Percentiles rank a stretch among this genome's conserved stretches.
These are phyloP conservation scores for Dendrophyllia cribrosa DNA, from an alignment of 64 coral and sea anemone species.

Conservation along the genomic window DNA sequence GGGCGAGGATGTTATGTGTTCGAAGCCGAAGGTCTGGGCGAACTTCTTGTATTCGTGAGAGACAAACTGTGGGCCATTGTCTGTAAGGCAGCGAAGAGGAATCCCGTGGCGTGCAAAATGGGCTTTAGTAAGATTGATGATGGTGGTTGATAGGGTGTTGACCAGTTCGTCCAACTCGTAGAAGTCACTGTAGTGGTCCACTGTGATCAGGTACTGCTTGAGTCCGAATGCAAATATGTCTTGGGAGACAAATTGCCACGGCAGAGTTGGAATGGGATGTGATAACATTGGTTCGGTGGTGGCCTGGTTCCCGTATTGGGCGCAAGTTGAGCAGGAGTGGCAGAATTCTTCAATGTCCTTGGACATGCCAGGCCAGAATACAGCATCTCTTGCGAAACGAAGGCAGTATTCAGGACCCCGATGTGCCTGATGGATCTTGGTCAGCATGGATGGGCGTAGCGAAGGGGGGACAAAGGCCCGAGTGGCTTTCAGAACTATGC, in stretches of 20 bases:
- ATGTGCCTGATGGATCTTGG: constrained; percentile 29
- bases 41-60: constrained; percentile 9
- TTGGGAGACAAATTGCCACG: no score
- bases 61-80: constrained; percentile 43
- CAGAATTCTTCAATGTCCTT: neutral
- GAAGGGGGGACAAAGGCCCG: constrained; percentile 21
- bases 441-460: neutral
- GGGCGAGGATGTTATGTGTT: constrained; percentile 43
- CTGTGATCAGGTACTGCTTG: constrained; percentile 20
- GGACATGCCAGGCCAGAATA: neutral
- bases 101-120: constrained; percentile 40
- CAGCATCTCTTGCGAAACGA: neutral
- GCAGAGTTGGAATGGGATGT: neutral
- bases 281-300: constrained; percentile 13
- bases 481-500: constrained; percentile 12
- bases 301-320: neutral
- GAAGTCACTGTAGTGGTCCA: constrained; percentile 25
- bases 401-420: neutral
- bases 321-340: no score
- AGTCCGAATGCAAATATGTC: no score
- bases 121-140: constrained; percentile 45
- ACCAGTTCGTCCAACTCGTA: constrained; percentile 3
- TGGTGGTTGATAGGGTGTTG: constrained; percentile 25
- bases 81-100: neutral
- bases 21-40: constrained; percentile 32